phyloP scores from a whole-genome alignment of 1,140 invertebrate species.

The Cylas formicarius region DNA sequence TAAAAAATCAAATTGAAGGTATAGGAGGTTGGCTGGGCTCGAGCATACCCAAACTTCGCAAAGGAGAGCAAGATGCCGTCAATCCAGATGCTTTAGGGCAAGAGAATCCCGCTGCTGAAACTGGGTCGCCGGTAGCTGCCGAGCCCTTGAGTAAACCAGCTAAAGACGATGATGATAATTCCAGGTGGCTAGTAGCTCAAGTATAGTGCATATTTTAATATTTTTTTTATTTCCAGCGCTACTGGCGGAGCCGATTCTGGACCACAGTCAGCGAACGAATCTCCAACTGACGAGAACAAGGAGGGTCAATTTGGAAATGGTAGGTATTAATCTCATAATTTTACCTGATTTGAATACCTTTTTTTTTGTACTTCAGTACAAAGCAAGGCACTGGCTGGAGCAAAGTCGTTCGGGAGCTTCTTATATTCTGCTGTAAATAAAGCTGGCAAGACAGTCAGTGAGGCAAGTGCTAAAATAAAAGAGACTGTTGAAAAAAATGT shows the following conservation, averaged over 20 bases:
- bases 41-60: conserved; percentile 63
- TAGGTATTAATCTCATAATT: conserved; percentile 43
- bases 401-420: conserved; percentile 87
- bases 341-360: not conserved
- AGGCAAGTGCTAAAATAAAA: conserved; percentile 85
- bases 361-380: conserved; percentile 57
- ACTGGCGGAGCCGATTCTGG: conserved; percentile 80
- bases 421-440: conserved; percentile 86
- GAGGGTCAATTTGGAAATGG: conserved; percentile 71
- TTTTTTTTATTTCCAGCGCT: too few species aligned
- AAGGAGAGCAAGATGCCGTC: conserved; percentile 42
- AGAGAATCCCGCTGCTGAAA: conserved; percentile 39
- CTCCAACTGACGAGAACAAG: conserved; percentile 65
- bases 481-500: conserved; percentile 94
- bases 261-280: conserved; percentile 63
- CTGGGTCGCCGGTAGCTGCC: conserved; percentile 41
- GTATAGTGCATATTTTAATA: too few species aligned
- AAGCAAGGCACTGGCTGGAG: conserved; percentile 83
- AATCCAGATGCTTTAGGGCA: conserved; percentile 35
- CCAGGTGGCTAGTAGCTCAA: conserved; percentile 50
- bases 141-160: conserved; percentile 45
- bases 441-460: conserved; percentile 68
- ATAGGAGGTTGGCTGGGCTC: conserved; percentile 73
- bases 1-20: conserved; percentile 71
- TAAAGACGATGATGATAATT: conserved; percentile 77